Percentiles rank a stretch among this genome's conserved stretches.
phyloP scores from a whole-genome alignment of 1,140 invertebrate genomes.

The Chionoecetes opilio region DNA sequence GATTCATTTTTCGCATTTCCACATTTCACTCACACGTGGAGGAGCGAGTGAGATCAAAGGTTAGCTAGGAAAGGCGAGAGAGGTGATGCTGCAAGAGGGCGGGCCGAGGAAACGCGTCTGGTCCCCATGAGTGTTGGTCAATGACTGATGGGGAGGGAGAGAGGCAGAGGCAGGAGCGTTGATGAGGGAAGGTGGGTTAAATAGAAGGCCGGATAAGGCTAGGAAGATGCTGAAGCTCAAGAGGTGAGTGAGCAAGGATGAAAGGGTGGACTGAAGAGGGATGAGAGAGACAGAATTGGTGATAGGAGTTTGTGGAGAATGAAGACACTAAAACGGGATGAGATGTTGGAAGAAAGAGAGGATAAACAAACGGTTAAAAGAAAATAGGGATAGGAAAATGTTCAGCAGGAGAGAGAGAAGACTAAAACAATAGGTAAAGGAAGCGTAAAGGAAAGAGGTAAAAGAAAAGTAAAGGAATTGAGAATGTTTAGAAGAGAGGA shows the following conservation, averaged over 20 bases:
- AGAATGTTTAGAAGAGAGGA: too few relatives aligned
- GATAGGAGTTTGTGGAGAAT: not conserved
- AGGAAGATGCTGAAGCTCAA: not conserved
- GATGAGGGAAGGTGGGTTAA: not conserved
- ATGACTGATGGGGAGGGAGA: not conserved
- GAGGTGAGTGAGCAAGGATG: not conserved
- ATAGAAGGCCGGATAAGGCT: not conserved
- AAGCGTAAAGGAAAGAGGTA: slow-evolving; percentile 22
- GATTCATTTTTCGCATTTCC: not conserved
- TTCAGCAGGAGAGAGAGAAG: not conserved
- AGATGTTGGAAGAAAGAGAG: not conserved
- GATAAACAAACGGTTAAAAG: not conserved
- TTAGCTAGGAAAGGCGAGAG: not conserved
- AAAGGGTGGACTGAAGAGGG: not conserved
- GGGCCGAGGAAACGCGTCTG: not conserved
- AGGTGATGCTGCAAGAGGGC: not conserved
- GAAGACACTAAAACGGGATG: not conserved
- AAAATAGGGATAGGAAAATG: not conserved
- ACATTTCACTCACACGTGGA: not conserved
- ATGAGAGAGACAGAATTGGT: not conserved
- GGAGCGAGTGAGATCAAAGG: not conserved
- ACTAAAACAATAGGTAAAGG: too few relatives aligned
- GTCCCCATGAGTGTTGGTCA: not conserved
- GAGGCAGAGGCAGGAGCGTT: not conserved
- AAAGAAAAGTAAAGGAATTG: not conserved